These are phyloP conservation scores for Cheilosia impressa DNA, from an alignment of 2,888 invertebrate species.

Conservation along the genomic window DNA sequence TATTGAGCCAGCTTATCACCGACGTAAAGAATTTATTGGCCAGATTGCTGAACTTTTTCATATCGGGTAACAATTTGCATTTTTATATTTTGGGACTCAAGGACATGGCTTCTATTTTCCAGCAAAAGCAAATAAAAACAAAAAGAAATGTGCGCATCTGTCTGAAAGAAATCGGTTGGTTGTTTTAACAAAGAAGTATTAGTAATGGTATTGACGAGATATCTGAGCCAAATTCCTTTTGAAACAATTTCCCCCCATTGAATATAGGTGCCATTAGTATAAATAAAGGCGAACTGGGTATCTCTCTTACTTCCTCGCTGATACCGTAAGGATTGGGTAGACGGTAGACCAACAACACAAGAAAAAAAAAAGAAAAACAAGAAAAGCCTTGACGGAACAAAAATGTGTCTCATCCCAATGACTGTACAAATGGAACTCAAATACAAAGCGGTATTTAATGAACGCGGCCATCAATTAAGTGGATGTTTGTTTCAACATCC, in stretches of 20 bases:
- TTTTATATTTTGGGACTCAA: constrained; percentile 43
- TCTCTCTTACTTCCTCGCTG: no score
- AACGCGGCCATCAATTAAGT: constrained; percentile 49
- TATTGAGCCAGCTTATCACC: constrained; percentile 59
- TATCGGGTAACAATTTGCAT: constrained; percentile 52
- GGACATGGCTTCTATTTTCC: constrained; percentile 9
- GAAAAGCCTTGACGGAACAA: no score
- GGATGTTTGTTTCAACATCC: constrained; percentile 37
- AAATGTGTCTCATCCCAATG: constrained; percentile 3
- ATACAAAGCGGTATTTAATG: constrained; percentile 56
- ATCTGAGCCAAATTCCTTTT: no score
- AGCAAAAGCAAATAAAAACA: constrained; percentile 23
- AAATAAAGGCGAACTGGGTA: no score
- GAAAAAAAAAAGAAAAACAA: no score
- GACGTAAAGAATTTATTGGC: constrained; percentile 66
- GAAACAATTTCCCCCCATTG: no score
- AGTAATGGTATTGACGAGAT: no score
- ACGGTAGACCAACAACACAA: no score
- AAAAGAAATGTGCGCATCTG: constrained; percentile 17
- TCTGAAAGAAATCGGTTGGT: not conserved
- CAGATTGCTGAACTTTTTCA: constrained; percentile 35
- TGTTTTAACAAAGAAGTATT: no score
- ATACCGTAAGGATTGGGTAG: no score
- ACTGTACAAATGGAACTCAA: constrained; percentile 26
- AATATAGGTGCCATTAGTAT: no score